A percentile compares a stretch with the other conserved stretches of the same genome.
phyloP scores from a whole-genome alignment of 2,797 vertebrate genomes.

The Rhinophrynus dorsalis region DNA sequence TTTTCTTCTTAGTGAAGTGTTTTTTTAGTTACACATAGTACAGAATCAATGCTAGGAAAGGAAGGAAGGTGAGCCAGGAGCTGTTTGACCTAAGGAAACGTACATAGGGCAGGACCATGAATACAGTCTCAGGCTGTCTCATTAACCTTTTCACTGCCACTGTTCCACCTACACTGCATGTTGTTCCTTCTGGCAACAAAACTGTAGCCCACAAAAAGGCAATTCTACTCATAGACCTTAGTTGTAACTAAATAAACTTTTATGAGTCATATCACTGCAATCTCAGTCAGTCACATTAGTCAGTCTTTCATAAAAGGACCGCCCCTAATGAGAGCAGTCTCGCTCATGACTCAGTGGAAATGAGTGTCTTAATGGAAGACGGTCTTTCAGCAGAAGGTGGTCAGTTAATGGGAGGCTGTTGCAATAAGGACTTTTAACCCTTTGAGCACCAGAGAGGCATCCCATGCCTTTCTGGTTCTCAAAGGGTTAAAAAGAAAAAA shows the following conservation, averaged over 20 bases:
- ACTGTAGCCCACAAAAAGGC: neutral
- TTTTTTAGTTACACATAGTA: neutral
- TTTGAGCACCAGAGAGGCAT: too few relatives aligned
- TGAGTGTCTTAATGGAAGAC: too few relatives aligned
- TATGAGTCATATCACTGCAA: neutral
- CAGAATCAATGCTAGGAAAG: conserved; percentile 6
- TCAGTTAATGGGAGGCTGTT: neutral
- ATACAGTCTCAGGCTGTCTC: neutral
- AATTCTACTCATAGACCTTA: neutral
- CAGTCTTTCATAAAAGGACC: neutral
- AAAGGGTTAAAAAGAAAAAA: too few relatives aligned
- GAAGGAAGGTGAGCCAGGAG: conserved; percentile 30
- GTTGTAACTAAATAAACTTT: neutral
- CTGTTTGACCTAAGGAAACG: conserved; percentile 9
- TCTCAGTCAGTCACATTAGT: neutral
- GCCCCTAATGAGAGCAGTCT: neutral
- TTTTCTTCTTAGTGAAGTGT: neutral
- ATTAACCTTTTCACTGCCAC: conserved; percentile 1
- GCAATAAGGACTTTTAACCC: too few relatives aligned
- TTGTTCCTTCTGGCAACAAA: neutral
- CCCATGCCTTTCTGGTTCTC: too few relatives aligned
- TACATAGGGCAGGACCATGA: neutral
- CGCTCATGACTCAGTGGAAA: neutral
- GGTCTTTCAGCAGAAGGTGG: neutral
- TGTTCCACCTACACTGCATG: neutral